Evolutionary conservation across 1,140 invertebrate species (phyloP).

Genomic region (Drosophila takahashii): DNA sequence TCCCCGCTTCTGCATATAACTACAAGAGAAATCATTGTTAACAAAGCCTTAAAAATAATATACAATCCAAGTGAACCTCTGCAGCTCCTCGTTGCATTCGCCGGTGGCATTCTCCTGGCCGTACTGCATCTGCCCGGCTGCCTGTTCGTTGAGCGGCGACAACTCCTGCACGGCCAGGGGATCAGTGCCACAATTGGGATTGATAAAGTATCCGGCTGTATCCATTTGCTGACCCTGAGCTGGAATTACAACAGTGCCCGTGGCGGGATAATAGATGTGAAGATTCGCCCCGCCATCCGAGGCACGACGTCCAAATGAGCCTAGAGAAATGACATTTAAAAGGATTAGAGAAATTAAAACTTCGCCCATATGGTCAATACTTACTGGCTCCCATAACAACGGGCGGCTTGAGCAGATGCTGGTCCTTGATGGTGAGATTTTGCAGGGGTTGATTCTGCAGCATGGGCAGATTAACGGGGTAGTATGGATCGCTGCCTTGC

Average conservation of each 20-base stretch:
- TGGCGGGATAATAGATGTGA: slow-evolving; percentile 89
- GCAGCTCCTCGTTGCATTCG: slow-evolving; percentile 83
- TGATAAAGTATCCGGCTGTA: slow-evolving; percentile 67
- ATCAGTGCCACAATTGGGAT: slow-evolving; percentile 43
- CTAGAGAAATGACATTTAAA: slow-evolving; percentile 45
- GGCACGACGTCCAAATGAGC: slow-evolving; percentile 94
- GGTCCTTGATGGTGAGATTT: slow-evolving; percentile 96
- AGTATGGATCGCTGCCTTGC: slow-evolving; percentile 62
- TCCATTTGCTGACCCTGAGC: slow-evolving; percentile 60
- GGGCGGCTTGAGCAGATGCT: slow-evolving; percentile 96
- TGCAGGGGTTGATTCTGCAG: slow-evolving; percentile 90
- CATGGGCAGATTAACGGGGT: slow-evolving; percentile 91
- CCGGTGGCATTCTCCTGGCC: slow-evolving; percentile 58
- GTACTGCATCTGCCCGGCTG: slow-evolving; percentile 43
- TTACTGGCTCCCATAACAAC: slow-evolving; percentile 94
- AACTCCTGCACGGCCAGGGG: slow-evolving; percentile 47
- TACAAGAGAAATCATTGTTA: slow-evolving; percentile 64
- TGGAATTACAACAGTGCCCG: slow-evolving; percentile 28
- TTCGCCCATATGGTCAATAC: slow-evolving; percentile 53
- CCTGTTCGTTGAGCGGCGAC: slow-evolving; percentile 59
- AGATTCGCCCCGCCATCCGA: slow-evolving; percentile 98
- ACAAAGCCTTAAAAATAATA: not conserved
- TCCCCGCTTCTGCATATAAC: slow-evolving; percentile 91
- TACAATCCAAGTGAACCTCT: slow-evolving; percentile 45
- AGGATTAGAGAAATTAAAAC: not conserved